Evolutionary conservation across 53 echinoderm and acorn worm genomes (phyloP), one percentile per base, ranked within the genome.

Genomic region (Temnopleurus reevesii): DNA sequence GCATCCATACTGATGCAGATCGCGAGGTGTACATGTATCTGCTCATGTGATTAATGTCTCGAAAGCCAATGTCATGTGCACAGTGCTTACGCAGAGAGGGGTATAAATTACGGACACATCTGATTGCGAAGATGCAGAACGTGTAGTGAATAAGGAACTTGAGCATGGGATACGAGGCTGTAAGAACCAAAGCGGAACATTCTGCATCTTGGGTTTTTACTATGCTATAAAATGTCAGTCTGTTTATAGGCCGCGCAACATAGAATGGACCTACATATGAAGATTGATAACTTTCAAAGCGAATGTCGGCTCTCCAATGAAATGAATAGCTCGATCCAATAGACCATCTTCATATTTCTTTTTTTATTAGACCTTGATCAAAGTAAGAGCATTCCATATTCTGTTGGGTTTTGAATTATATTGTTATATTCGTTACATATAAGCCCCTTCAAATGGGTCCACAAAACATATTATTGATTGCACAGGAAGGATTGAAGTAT

Each of bases 31-130:
- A n/a, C n/a, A n/a, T n/a, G n/a, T n/a, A n/a, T n/a, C 41, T 41
- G 12, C 71, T 71, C 71, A 71, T 41, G 71, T 71, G 71, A 71
- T 71, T 71, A 71, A 71, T 71, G 71, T 71, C 71, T 41, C 41
- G 21, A 71, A 41, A 71, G 71, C 71, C 71, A 71, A 71, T 71
- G 36, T 38, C 71, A 71, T 71, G 71, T 36, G 71, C 71, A 23
- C 38, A n/a, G 41, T 71, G 71, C 71, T 71, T 71, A 71, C 71
- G 71, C 41, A 36, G 71, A 71, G 36, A 38, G 71, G 43, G 41
- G 43, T 71, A 71, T 71, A 71, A 71, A 71, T 71, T 71, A 71
- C 71, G 71, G 71, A 71, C 36, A 21, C 71, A 7, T 71, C 71
- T 71, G 4, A 36, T 71, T 71, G 71, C 71, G 41, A 41, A 15